Evolutionary conservation across 2,797 vertebrate genomes (phyloP), one percentile per base, ranked within the genome.

Genomic region (Nyctibius grandis): DNA sequence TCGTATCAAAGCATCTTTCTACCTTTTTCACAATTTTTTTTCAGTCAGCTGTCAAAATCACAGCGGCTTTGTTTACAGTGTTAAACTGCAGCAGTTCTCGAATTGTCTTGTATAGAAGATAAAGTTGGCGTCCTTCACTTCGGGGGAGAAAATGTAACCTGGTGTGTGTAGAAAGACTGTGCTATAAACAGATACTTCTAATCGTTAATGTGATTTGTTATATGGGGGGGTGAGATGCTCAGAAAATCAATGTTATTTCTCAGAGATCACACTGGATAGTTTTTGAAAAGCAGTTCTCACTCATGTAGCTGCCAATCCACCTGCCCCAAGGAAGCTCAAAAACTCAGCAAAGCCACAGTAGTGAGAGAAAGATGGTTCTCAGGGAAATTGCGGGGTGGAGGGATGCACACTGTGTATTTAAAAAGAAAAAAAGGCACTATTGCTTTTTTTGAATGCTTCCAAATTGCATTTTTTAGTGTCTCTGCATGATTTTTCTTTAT

Each of bases 141-240:
- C 9, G 18, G 33, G 23, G 40, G 12, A 33, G 23, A 20, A 68
- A 3, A 3, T 21, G 8, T 21, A 53, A 15, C 42, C 63, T 79
- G 53, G 3, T 54, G 20, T 33, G 16, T 56, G 14, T 12, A 36
- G 56, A 40, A 84, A 61, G 31, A 9, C 60, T 40, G 11, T 33
- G 13, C 25, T 48, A 7, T 7, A 16, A 48, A 34, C 38, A 51
- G 36, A 7, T 54, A 15, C 22, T 59, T 29, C 28, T 64, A 38
- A 64, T 40, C 0, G 3, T 47, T 22, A n/a, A 6, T 53, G 74
- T 48, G 19, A 26, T 68, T 45, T 54, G 11, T 61, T 64, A 15
- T 8, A 31, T 0, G 0, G 19, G 26, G 9, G 20, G 6, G 9
- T 34, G 11, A 23, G 38, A 42, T 40, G 23, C 47, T 77, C 8